These are phyloP conservation scores for Gryon sp. DNA, from an alignment of 1,140 invertebrate genomes.

Conservation along the genomic window DNA sequence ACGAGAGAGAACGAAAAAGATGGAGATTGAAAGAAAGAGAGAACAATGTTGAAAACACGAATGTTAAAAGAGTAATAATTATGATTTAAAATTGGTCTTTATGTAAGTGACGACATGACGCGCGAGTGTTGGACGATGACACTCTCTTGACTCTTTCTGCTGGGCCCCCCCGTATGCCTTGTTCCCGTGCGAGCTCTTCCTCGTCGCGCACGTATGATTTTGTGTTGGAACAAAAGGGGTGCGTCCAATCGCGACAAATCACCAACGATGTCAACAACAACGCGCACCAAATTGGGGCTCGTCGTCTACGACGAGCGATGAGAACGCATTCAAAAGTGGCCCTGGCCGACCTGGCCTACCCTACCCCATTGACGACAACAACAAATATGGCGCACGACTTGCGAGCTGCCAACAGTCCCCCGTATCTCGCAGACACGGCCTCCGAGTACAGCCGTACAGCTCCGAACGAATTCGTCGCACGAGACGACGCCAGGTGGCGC, in stretches of 20 bases:
- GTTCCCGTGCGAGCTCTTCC: too few species aligned
- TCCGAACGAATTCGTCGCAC: background rate
- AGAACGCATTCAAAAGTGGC: constrained; percentile 23
- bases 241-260: too few species aligned
- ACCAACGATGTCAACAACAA: too few species aligned
- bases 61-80: too few species aligned
- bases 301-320: constrained; percentile 17
- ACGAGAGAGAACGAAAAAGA: background rate
- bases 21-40: too few species aligned
- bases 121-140: too few species aligned
- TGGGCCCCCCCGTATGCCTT: too few species aligned
- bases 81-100: too few species aligned
- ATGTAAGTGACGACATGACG: constrained; percentile 48
- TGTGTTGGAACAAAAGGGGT: too few species aligned
- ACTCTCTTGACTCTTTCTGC: too few species aligned
- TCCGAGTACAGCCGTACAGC: constrained; percentile 33
- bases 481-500: background rate
- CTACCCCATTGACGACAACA: constrained; percentile 52
- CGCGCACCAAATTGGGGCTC: constrained; percentile 12
- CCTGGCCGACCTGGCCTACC: constrained; percentile 45
- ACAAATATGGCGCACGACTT: constrained; percentile 52
- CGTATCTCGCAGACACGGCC: constrained; percentile 38
- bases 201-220: too few species aligned
- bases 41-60: too few species aligned
- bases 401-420: constrained; percentile 35